Percentiles rank a stretch among this genome's conserved stretches.
These are phyloP conservation scores for Isoperla grammatica DNA, from an alignment of 2,888 invertebrate genomes.

Conservation along the genomic window DNA sequence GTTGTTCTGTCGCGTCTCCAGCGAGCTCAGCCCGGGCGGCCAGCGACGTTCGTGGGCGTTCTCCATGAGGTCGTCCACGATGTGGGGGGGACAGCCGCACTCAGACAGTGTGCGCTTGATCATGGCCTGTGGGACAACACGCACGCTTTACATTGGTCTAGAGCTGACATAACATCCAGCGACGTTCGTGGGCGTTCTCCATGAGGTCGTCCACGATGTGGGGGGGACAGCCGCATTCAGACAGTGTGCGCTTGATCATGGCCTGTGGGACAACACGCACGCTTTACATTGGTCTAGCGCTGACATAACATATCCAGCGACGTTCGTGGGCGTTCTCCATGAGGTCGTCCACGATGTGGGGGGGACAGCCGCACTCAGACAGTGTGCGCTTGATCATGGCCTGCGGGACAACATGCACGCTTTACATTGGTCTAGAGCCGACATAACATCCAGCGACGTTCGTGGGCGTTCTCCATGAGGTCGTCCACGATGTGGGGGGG, in stretches of 20 bases:
- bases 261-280: too few relatives aligned
- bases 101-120: slow-evolving; percentile 89
- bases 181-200: slow-evolving; percentile 94
- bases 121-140: too few relatives aligned
- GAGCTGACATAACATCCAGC: too few relatives aligned
- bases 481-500: slow-evolving; percentile 90
- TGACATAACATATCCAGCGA: too few relatives aligned
- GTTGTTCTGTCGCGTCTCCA: slow-evolving; percentile 92
- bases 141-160: too few relatives aligned
- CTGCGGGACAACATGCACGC: too few relatives aligned
- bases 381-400: slow-evolving; percentile 90
- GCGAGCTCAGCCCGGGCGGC: slow-evolving; percentile 87
- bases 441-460: slow-evolving; percentile 92
- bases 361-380: slow-evolving; percentile 90
- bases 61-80: slow-evolving; percentile 92
- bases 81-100: slow-evolving; percentile 89
- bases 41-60: slow-evolving; percentile 94
- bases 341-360: slow-evolving; percentile 86
- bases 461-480: slow-evolving; percentile 96
- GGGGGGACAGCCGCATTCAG: slow-evolving; percentile 90
- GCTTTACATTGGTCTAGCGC: too few relatives aligned
- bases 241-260: slow-evolving; percentile 87
- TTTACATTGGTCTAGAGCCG: too few relatives aligned
- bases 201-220: slow-evolving; percentile 91
- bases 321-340: slow-evolving; percentile 98